Evolutionary conservation across 2,888 invertebrate species (phyloP).

Genomic region (Cosmorhoe ocellata): DNA sequence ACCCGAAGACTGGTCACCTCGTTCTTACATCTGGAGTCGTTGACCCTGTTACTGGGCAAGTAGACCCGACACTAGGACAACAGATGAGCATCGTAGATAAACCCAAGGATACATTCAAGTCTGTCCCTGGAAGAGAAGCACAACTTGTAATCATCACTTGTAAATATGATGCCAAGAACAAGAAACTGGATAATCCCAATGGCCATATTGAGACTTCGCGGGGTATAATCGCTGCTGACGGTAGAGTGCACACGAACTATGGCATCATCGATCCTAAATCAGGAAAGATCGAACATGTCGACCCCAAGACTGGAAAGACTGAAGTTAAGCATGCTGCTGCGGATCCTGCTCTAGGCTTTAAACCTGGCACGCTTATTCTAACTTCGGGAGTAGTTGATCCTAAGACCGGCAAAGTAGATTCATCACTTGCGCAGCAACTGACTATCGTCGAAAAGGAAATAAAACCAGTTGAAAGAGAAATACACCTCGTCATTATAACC

Average conservation of each 20-base stretch:
- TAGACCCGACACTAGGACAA: slow-evolving; percentile 78
- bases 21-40: slow-evolving; percentile 76
- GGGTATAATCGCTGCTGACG: slow-evolving; percentile 62
- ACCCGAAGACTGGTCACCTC: slow-evolving; percentile 83
- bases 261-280: slow-evolving; percentile 79
- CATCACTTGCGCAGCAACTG: slow-evolving; percentile 80
- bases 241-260: slow-evolving; percentile 76
- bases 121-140: slow-evolving; percentile 66
- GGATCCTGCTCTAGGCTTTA: slow-evolving; percentile 80
- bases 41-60: slow-evolving; percentile 78
- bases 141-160: slow-evolving; percentile 75
- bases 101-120: slow-evolving; percentile 52
- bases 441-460: slow-evolving; percentile 73
- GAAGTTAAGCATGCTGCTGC: slow-evolving; percentile 79
- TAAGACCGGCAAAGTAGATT: slow-evolving; percentile 80
- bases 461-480: slow-evolving; percentile 71
- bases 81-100: slow-evolving; percentile 62
- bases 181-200: slow-evolving; percentile 77
- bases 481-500: slow-evolving; percentile 83
- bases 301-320: slow-evolving; percentile 78
- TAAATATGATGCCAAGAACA: slow-evolving; percentile 80
- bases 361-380: slow-evolving; percentile 77
- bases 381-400: slow-evolving; percentile 82
- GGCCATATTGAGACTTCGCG: slow-evolving; percentile 73
- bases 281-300: slow-evolving; percentile 77